Evolutionary conservation across 2,113 vertebrate genomes (phyloP).

Genomic region (Crotalus tigris): DNA sequence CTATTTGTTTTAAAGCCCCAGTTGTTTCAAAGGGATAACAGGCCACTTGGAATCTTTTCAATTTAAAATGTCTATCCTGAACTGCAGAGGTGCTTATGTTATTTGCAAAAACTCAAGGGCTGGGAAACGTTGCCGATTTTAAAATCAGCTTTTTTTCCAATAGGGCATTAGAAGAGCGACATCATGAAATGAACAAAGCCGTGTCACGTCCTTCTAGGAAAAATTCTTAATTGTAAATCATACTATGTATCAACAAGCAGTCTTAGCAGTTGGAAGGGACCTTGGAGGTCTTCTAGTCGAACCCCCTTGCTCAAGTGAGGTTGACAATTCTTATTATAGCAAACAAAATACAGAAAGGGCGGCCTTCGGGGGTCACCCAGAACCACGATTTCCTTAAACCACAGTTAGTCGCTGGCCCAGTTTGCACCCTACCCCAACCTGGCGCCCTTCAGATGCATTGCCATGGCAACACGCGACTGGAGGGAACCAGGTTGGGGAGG

Average conservation of each 20-base stretch:
- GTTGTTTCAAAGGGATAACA: not conserved
- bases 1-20: not conserved
- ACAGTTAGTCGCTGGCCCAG: not conserved
- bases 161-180: not conserved
- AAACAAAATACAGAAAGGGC: not conserved
- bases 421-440: not conserved
- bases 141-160: not conserved
- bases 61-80: not conserved
- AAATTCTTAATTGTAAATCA: not conserved
- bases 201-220: not conserved
- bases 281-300: not conserved
- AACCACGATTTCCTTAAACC: not conserved
- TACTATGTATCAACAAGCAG: not conserved
- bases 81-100: not conserved
- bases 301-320: not conserved
- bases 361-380: not conserved
- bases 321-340: not conserved
- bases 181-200: not conserved
- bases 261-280: not conserved
- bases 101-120: not conserved
- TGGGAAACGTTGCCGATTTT: not conserved
- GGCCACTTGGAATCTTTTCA: not conserved
- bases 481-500: not conserved
- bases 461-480: not conserved
- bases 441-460: not conserved